Base-by-base conservation (phyloP, 1,140 invertebrate genomes). In the Caenorhabditis tropicalis region DNA sequence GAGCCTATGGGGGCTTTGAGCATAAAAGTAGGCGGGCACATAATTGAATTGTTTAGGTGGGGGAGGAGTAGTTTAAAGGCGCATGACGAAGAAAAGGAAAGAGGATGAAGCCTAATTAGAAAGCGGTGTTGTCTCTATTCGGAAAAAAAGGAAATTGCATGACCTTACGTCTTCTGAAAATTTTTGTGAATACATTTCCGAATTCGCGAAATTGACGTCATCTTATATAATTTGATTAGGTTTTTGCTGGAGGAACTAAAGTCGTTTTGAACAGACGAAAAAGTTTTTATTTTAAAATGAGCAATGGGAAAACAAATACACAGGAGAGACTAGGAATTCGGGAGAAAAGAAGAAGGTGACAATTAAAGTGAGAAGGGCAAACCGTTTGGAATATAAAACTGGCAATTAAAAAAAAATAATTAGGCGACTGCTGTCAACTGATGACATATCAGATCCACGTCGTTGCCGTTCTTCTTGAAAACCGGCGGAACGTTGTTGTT, bases 381-480 rank as follows among this genome's bases (percentile, higher is more conserved):
- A 65, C 58, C 58, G 58, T 65, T 31, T n/a, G n/a, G 12, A 56
- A 27, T 27, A 56, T 48, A 27, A 46, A 79, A 79, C 48, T 51
- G 74, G 74, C 48, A 48, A 31, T 65, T 4, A 10, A 65, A 24
- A 7, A 15, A 65, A 15, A 74, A 39, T 24, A 46, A 21, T 81
- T 51, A 74, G 12, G 65, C 65, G 12, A 74, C 65, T 21, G 65
- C 65, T 2, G 65, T 74, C 21, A 74, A 24, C n/a, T 56, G 81
- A 39, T 74, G 60, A 56, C 84, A 87, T 21, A 87, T 85, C n/a
- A 87, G 31, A 29, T 87, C 85, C 16, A 87, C 79, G n/a, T 87
- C 86, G 21, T 84, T 81, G 27, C 85, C 86, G 48, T 74, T 83
- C 5, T 58, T 46, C 43, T 82, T 86, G 48, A 88, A 88, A 70